Percentiles rank a stretch among this genome's conserved stretches.
Evolutionary conservation across 1,140 invertebrate genomes (phyloP).

Genomic region (Palaemon carinicauda): DNA sequence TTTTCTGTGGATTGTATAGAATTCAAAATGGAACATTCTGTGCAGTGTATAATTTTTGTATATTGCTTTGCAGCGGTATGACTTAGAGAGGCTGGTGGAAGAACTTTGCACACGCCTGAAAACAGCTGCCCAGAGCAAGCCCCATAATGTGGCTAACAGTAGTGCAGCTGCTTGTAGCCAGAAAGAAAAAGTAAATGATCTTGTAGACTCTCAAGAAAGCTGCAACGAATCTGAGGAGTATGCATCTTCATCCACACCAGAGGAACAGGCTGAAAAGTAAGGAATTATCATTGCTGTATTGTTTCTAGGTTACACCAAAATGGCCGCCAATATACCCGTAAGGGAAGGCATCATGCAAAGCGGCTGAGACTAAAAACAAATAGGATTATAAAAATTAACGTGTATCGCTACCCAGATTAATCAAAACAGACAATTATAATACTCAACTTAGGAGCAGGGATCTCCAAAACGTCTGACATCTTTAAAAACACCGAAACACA

Average conservation of each 20-base stretch:
- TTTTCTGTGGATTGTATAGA: neutral
- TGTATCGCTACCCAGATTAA: no score
- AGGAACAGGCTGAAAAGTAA: slow-evolving; percentile 50
- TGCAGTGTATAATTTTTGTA: neutral
- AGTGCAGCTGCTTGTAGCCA: slow-evolving; percentile 14
- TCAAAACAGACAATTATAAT: no score
- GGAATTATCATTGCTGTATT: neutral
- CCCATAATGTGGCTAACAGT: slow-evolving; percentile 26
- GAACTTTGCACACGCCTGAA: slow-evolving; percentile 45
- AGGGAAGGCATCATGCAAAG: no score
- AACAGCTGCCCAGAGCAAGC: slow-evolving; percentile 35
- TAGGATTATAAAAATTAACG: no score
- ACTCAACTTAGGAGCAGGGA: no score
- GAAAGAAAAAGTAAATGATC: neutral
- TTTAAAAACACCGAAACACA: no score
- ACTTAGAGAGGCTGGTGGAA: slow-evolving; percentile 48
- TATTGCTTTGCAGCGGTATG: slow-evolving; percentile 34
- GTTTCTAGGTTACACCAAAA: neutral
- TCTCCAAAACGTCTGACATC: no score
- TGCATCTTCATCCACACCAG: slow-evolving; percentile 41
- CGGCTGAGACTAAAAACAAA: no score
- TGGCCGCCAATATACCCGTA: no score
- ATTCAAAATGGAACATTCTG: neutral
- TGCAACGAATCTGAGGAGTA: slow-evolving; percentile 35
- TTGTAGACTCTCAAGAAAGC: slow-evolving; percentile 22